Base-by-base conservation (phyloP, 2,113 vertebrate genomes). In the Lagenorhynchus albirostris region DNA sequence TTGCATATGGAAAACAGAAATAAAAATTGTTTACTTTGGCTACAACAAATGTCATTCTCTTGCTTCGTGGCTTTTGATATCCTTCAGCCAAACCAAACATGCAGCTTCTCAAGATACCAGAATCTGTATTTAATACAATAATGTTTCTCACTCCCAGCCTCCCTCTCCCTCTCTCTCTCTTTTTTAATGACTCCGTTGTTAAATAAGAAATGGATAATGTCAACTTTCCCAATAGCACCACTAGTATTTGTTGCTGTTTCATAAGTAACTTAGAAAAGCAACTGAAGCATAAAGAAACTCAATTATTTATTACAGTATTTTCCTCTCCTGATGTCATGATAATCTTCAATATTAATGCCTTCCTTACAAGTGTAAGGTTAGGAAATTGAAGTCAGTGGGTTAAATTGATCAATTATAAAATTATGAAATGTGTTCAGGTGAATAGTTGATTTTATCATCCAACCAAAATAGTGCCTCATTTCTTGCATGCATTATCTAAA, bases 261-360 rank as follows among this genome's bases (percentile, higher is more conserved):
- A 13, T 96, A 95, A 96, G 79, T 93, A 94, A 98, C 98, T 98
- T 93, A 98, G 98, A 89, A 87, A 97, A 98, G 90, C 94, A 97
- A 92, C 79, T 94, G 84, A 98, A 97, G 85, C 97, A 87, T 81
- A 96, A 93, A 89, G 93, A 97, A 82, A 7, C 60, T 89, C 97
- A 97, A 88, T 86, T 97, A 92, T 97, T 98, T 98, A 98, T 96
- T 41, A 84, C 14, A 53, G 41, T 94, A 87, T 90, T 95, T 85
- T 96, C 85, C 96, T 97, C 82, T 94, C 50, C 63, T 85, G 92
- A 89, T 87, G 95, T 76, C 63, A 25, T 44, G 91, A 86, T 90
- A 91, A 3, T 13, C 80, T 94, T 96, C 53, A 62, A 73, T 94
- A 97, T 97, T 88, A 95, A 97, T 98, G 96, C 97, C 97, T 91